Base-by-base conservation (phyloP, 1,140 invertebrate species). In the Heliothis subflexa region DNA sequence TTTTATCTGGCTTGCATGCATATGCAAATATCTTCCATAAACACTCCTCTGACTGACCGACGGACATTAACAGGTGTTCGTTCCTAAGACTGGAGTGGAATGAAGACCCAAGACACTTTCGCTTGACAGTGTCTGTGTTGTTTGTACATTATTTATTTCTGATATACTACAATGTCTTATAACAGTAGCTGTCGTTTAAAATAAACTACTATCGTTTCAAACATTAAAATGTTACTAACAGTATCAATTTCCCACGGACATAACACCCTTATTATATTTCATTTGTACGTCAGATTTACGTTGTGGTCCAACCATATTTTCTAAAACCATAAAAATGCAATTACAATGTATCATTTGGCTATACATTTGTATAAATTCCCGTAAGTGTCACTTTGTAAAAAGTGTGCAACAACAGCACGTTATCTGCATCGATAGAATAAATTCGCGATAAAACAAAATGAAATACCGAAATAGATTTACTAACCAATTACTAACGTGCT, bases 11-110 rank as follows among this genome's bases (percentile, higher is more conserved):
- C 83, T 77, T 87, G 84, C 80, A 80, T 89, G 85, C 78, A 81
- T 88, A 91, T 90, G 89, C 86, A 89, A 91, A 89, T 90, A 85
- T 83, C 72, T 77, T 82, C 80, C 83, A 85, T 87, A 90, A 84
- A 82, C 83, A 79, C 73, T 59, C 64, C 75, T 75, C 81, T 55
- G 74, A 79, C 75, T 78, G 80, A 76, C 70, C 83, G 81, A 78
- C 78, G 79, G 74, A 70, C 13, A 45, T 16, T 50, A 81, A 89
- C 89, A 89, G 88, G 83, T 91, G 89, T 83, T 78, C 70, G n/a
- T 40, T n/a, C 54, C 75, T 77, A 64, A 75, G 81, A 82, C 62
- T 73, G 50, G 62, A 50, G 40, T 75, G 81, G 78, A 81, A 82
- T 80, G 55, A 80, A 77, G 78, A 72, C 70, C 66, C 40, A 64